These are phyloP conservation scores for Erythrolamprus reginae DNA, from an alignment of 2,113 vertebrate genomes.

Conservation along the genomic window DNA sequence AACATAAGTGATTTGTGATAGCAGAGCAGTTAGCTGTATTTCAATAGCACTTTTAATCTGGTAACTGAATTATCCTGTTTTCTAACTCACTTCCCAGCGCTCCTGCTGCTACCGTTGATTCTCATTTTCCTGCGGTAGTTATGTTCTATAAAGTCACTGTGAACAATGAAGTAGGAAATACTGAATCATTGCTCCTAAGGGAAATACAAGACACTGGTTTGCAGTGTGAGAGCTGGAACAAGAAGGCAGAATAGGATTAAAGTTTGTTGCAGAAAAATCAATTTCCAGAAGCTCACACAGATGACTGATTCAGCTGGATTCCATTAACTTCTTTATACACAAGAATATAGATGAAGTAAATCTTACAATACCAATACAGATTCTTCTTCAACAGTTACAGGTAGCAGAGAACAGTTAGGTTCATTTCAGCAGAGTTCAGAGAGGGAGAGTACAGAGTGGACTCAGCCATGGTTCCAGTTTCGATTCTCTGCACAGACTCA, in stretches of 20 bases:
- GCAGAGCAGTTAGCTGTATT: neutral
- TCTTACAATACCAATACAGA: no score
- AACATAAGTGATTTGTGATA: neutral
- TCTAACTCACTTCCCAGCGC: neutral
- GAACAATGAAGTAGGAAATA: neutral
- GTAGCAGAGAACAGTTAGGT: no score
- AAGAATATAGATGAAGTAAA: no score
- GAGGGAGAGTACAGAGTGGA: no score
- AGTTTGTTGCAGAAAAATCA: no score
- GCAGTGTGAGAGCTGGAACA: neutral
- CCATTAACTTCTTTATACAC: no score
- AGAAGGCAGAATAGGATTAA: neutral
- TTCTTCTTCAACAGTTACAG: no score
- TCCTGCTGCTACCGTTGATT: neutral
- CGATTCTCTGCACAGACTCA: no score
- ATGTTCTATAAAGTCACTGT: neutral
- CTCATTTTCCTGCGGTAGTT: neutral
- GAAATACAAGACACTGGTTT: neutral
- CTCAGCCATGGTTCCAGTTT: no score
- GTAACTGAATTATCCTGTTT: neutral
- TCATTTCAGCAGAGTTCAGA: no score
- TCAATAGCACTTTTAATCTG: neutral
- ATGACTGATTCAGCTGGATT: no score
- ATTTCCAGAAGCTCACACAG: no score
- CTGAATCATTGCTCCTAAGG: neutral